Conservation (phyloP, 64 coral and sea anemone genomes). For the Anthopleura sola region DNA sequence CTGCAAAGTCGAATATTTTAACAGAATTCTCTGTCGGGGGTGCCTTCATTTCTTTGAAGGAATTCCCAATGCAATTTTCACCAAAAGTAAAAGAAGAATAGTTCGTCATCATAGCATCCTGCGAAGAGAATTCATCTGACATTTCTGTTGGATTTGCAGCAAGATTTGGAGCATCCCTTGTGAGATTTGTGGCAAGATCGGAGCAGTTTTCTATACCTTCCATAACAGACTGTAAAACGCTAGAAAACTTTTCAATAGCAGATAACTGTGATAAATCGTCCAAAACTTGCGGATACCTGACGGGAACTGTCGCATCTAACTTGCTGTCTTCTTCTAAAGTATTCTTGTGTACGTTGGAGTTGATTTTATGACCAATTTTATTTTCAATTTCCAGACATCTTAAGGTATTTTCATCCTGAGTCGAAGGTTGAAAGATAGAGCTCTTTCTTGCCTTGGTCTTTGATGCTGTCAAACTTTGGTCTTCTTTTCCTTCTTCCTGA, state of each 20-base stretch:
- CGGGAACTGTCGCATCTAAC: too few species aligned
- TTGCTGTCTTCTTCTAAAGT: too few species aligned
- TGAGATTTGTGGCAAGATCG: background rate
- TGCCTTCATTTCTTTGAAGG: background rate
- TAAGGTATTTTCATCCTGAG: too few species aligned
- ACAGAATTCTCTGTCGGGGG: background rate
- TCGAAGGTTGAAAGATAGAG: too few species aligned
- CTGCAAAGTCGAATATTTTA: conserved; percentile 6
- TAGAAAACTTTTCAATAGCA: background rate
- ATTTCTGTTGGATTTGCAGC: background rate
- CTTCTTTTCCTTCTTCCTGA: too few species aligned
- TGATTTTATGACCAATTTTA: too few species aligned
- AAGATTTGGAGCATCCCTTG: background rate
- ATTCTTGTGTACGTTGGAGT: too few species aligned
- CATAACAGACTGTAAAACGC: background rate
- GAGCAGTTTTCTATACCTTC: background rate
- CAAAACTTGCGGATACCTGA: background rate
- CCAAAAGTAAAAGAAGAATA: background rate
- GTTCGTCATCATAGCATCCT: background rate
- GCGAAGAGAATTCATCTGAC: background rate
- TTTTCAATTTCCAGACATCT: too few species aligned
- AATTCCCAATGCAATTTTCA: background rate
- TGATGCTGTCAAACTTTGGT: too few species aligned
- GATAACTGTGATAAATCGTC: background rate
- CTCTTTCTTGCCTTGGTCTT: too few species aligned